A percentile compares a stretch with the other conserved stretches of the same genome.
phyloP scores from a whole-genome alignment of 2,797 vertebrate genomes.

The Oryzias dopingdopingensis region DNA sequence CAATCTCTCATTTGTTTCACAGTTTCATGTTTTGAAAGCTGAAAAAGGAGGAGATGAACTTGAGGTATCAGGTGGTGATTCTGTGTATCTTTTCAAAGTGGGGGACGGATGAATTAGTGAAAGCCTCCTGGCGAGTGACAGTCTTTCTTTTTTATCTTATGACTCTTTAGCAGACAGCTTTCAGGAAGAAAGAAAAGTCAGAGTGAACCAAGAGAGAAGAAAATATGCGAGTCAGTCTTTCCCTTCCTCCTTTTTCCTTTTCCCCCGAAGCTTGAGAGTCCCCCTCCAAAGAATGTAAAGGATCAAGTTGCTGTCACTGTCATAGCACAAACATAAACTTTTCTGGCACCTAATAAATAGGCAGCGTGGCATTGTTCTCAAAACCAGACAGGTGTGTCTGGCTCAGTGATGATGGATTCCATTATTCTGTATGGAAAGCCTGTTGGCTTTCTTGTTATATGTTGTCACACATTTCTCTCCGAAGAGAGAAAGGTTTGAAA shows the following conservation, averaged over 20 bases:
- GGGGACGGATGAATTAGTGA: slow-evolving; percentile 65
- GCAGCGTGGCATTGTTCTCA: slow-evolving; percentile 84
- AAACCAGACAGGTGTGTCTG: slow-evolving; percentile 85
- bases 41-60: slow-evolving; percentile 55
- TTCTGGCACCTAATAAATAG: slow-evolving; percentile 88
- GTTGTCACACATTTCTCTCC: slow-evolving; percentile 84
- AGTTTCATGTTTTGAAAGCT: slow-evolving; percentile 39
- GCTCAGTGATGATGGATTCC: slow-evolving; percentile 81
- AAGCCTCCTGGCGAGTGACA: slow-evolving; percentile 77
- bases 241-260: slow-evolving; percentile 55
- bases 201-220: slow-evolving; percentile 69
- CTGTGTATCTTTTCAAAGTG: slow-evolving; percentile 44
- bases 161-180: slow-evolving; percentile 84
- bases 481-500: slow-evolving; percentile 80
- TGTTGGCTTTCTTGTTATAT: slow-evolving; percentile 86
- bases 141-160: slow-evolving; percentile 83
- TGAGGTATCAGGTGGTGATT: slow-evolving; percentile 58
- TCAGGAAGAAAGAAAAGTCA: slow-evolving; percentile 82
- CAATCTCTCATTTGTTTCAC: slow-evolving; percentile 26
- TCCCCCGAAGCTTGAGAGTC: slow-evolving; percentile 72
- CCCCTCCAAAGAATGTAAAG: slow-evolving; percentile 80
- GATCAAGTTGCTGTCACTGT: slow-evolving; percentile 87
- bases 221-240: slow-evolving; percentile 77
- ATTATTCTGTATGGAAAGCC: slow-evolving; percentile 83
- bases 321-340: slow-evolving; percentile 86